phyloP scores from a whole-genome alignment of 1,140 invertebrate genomes.

The Philaenus spumarius region DNA sequence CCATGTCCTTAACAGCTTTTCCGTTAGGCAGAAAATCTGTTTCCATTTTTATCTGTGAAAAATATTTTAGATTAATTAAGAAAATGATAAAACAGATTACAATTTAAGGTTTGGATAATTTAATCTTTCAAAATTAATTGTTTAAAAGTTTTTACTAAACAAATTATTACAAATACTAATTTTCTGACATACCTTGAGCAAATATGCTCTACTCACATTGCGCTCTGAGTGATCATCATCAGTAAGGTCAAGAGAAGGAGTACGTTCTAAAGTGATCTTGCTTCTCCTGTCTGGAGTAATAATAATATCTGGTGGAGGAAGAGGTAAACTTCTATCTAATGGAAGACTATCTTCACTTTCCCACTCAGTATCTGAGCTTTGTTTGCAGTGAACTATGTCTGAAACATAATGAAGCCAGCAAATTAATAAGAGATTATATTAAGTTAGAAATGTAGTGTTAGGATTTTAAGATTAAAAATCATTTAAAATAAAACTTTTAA shows the following conservation, averaged over 20 bases:
- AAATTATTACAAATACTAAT: too few species aligned
- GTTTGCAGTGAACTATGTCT: background rate
- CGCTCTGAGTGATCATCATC: constrained; percentile 8
- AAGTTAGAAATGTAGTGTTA: background rate
- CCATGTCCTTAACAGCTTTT: too few species aligned
- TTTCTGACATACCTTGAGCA: background rate
- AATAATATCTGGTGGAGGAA: constrained; percentile 10
- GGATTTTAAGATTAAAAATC: too few species aligned
- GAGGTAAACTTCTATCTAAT: constrained; percentile 13
- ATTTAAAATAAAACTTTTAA: too few species aligned
- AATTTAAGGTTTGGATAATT: background rate
- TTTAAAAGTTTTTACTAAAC: too few species aligned
- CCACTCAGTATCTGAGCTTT: constrained; percentile 4
- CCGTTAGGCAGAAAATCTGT: too few species aligned
- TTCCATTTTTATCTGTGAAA: too few species aligned
- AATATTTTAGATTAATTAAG: too few species aligned
- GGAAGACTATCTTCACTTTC: constrained; percentile 25
- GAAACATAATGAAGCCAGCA: background rate
- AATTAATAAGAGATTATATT: background rate
- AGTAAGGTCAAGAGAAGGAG: constrained; percentile 24
- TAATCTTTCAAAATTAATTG: background rate
- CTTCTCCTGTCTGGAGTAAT: constrained; percentile 24
- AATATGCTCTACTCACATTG: background rate
- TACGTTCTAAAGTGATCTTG: constrained; percentile 25
- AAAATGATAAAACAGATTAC: too few species aligned